Conservation (phyloP, 1,140 invertebrate species). For the Adelges cooleyi region DNA sequence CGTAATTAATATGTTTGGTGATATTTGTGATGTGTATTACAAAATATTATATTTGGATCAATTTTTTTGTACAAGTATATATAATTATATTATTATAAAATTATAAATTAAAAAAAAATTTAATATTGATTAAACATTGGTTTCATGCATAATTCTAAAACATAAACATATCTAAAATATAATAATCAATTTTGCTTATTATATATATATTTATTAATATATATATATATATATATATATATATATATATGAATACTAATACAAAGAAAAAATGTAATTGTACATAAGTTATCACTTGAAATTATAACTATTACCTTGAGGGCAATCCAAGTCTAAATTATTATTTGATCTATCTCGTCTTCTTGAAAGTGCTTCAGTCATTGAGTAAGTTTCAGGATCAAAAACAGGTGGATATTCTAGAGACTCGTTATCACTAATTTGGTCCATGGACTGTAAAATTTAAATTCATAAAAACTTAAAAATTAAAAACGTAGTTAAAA, state of each 20-base stretch:
- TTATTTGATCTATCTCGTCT: conserved; percentile 20
- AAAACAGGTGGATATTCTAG: conserved; percentile 71
- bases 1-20: too few relatives aligned
- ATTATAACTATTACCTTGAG: conserved; percentile 1
- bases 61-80: too few relatives aligned
- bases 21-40: neutral
- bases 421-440: conserved; percentile 11
- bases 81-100: too few relatives aligned
- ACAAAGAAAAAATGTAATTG: neutral
- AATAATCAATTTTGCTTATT: neutral
- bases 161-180: too few relatives aligned
- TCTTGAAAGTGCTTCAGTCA: conserved; percentile 36
- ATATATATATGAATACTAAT: neutral
- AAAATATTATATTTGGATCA: neutral
- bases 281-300: neutral
- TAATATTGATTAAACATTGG: too few relatives aligned
- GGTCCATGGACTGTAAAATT: neutral
- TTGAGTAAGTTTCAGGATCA: conserved; percentile 65
- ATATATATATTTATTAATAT: conserved; percentile 4
- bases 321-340: conserved; percentile 1
- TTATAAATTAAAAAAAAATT: too few relatives aligned
- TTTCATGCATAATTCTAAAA: too few relatives aligned
- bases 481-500: too few relatives aligned
- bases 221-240: neutral
- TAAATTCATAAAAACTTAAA: too few relatives aligned